These are phyloP conservation scores for Xenopus borealis DNA, from an alignment of 2,113 vertebrate species.

Conservation along the genomic window DNA sequence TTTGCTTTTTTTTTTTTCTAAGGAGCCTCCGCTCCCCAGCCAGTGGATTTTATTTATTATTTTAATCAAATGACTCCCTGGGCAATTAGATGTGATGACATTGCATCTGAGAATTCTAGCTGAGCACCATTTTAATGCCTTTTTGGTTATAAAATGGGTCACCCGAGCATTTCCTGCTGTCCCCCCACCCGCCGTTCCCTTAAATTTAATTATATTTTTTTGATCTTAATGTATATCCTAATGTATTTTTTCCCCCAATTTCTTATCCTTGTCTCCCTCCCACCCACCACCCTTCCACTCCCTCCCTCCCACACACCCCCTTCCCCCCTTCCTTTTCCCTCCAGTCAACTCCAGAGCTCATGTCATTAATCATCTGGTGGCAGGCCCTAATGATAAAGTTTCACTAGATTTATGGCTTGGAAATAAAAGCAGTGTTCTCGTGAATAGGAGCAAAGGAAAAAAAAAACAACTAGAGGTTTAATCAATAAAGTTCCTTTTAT, in stretches of 20 bases:
- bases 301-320: not conserved
- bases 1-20: slow-evolving; percentile 3
- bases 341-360: slow-evolving; percentile 33
- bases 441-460: slow-evolving; percentile 28
- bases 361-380: slow-evolving; percentile 43
- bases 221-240: not conserved
- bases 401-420: slow-evolving; percentile 44
- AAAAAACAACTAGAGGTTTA: slow-evolving; percentile 31
- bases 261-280: not conserved
- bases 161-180: not conserved
- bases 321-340: not conserved
- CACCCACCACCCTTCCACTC: not conserved
- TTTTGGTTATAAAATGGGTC: no score
- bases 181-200: not conserved
- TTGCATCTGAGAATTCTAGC: no score
- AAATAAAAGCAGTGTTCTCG: slow-evolving; percentile 41
- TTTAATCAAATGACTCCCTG: not conserved
- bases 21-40: not conserved
- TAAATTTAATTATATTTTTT: slow-evolving; percentile 20
- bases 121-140: no score
- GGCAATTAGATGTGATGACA: not conserved
- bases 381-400: slow-evolving; percentile 46
- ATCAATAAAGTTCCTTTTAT: slow-evolving; percentile 37
- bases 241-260: slow-evolving; percentile 22
- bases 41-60: not conserved